A percentile compares a stretch with the other conserved stretches of the same genome.
Evolutionary conservation across 2,797 vertebrate genomes (phyloP).

Genomic region (Squalus acanthias): DNA sequence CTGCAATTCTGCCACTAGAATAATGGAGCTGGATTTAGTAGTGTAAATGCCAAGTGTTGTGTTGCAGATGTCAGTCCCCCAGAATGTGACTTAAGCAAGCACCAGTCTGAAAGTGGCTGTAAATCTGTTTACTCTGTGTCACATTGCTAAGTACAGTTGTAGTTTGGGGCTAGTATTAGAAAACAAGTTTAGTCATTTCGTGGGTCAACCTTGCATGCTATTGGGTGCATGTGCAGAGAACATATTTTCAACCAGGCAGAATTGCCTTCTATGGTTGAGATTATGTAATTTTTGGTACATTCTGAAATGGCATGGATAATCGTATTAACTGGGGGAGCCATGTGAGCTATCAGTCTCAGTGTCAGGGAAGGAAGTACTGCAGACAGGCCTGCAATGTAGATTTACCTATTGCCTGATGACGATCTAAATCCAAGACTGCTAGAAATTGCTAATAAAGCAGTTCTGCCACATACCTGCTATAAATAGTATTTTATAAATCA

Average conservation of each 20-base stretch:
- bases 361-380: not conserved
- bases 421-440: not conserved
- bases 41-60: not conserved
- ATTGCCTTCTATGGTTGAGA: not conserved
- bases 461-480: not conserved
- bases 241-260: not conserved
- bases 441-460: slow-evolving; percentile 13
- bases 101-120: not conserved
- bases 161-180: not conserved
- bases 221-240: not conserved
- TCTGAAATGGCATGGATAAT: not conserved
- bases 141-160: not conserved
- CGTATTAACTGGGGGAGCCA: not conserved
- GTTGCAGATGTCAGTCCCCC: not conserved
- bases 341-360: not conserved
- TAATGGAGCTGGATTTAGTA: not conserved
- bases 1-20: not conserved
- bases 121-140: not conserved
- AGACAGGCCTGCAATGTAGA: not conserved
- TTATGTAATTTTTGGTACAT: not conserved
- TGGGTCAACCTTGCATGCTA: not conserved
- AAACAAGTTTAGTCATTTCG: not conserved
- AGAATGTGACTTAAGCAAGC: not conserved
- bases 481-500: slow-evolving; percentile 25
- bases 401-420: not conserved